Conservation (phyloP, 2,888 invertebrate genomes). For the Andrena flavipes region DNA sequence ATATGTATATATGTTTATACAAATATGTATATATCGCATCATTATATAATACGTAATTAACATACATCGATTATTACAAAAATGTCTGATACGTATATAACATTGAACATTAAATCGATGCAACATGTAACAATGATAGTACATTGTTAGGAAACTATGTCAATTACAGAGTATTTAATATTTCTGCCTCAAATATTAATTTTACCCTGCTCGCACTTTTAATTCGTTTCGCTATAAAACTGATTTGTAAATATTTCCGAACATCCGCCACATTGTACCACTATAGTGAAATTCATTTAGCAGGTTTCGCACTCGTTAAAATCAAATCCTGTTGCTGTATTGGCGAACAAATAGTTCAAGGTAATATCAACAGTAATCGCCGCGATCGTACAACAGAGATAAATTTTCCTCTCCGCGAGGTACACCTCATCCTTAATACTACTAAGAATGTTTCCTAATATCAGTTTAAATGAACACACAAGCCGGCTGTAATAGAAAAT, state of each 20-base stretch:
- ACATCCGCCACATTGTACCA: not conserved
- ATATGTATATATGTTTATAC: conserved; percentile 16
- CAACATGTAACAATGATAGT: conserved; percentile 15
- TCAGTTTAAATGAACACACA: conserved; percentile 6
- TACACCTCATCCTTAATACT: not conserved
- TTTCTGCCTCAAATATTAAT: conserved; percentile 17
- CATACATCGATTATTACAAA: conserved; percentile 30
- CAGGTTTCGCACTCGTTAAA: not conserved
- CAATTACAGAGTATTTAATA: conserved; percentile 33
- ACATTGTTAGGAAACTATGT: conserved; percentile 15
- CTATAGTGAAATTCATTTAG: not conserved
- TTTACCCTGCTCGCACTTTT: conserved; percentile 5
- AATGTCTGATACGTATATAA: conserved; percentile 29
- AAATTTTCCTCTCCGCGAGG: not conserved
- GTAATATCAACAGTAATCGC: not conserved
- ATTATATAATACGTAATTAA: conserved; percentile 25
- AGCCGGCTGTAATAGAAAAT: conserved; percentile 5
- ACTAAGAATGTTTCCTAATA: not conserved
- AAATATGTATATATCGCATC: conserved; percentile 28
- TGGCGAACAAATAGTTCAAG: not conserved
- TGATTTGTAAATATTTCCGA: conserved; percentile 19
- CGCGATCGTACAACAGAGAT: not conserved
- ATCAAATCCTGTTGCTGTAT: conserved; percentile 1
- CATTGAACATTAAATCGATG: conserved; percentile 35
- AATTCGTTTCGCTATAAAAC: conserved; percentile 11